Evolutionary conservation across 1,140 invertebrate genomes (phyloP).

Genomic region (Trissolcus basalis): DNA sequence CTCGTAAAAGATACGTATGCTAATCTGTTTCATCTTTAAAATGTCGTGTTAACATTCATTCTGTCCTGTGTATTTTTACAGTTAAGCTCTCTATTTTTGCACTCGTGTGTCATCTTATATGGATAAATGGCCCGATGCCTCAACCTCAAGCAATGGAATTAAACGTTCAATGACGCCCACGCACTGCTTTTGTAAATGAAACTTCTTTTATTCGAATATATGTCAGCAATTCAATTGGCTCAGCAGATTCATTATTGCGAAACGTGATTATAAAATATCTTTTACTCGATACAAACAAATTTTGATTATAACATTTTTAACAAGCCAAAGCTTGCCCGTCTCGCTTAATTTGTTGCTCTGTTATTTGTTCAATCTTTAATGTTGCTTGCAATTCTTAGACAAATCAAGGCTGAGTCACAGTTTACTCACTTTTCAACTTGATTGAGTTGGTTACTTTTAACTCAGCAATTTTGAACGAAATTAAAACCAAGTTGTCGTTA

Average conservation of each 20-base stretch:
- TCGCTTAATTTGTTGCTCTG: too few species aligned
- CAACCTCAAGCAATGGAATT: conserved; percentile 5
- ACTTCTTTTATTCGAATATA: conserved; percentile 24
- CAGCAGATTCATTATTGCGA: conserved; percentile 20
- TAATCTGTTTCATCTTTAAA: conserved; percentile 17
- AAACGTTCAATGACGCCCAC: conserved; percentile 36
- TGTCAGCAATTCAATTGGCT: conserved; percentile 23
- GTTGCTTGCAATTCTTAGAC: too few species aligned
- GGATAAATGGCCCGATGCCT: conserved; percentile 12
- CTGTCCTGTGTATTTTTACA: neutral
- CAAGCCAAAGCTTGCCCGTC: neutral
- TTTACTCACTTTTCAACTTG: too few species aligned
- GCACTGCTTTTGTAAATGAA: conserved; percentile 12
- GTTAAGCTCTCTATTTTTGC: neutral
- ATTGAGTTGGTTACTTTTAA: too few species aligned
- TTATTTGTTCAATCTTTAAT: too few species aligned
- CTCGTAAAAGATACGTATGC: conserved; percentile 16
- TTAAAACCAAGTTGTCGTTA: too few species aligned
- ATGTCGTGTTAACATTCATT: conserved; percentile 9
- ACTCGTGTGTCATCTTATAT: conserved; percentile 6
- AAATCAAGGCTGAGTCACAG: too few species aligned
- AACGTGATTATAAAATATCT: conserved; percentile 19
- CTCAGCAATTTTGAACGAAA: too few species aligned
- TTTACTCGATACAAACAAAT: neutral
- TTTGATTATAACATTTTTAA: neutral